phyloP scores from a whole-genome alignment of 2,888 invertebrate genomes.

The Acanthosepion esculentum region DNA sequence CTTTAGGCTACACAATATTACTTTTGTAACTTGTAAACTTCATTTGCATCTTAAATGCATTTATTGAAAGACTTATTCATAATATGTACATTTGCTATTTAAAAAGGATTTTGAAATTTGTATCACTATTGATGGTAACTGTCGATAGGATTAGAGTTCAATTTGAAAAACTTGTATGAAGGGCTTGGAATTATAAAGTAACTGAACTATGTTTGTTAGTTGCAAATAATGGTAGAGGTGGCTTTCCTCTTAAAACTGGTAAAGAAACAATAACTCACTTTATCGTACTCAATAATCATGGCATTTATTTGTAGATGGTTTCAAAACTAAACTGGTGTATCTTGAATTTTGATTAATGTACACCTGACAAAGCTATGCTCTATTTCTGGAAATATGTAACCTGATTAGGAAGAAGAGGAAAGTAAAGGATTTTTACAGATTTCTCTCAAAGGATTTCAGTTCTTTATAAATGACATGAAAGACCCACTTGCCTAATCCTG shows the following conservation, averaged over 20 bases:
- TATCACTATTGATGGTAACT: not conserved
- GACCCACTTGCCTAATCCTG: no score
- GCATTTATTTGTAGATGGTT: not conserved
- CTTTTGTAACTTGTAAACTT: not conserved
- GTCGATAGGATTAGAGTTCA: no score
- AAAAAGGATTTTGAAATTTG: not conserved
- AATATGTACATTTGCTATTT: not conserved
- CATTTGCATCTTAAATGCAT: not conserved
- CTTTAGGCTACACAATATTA: not conserved
- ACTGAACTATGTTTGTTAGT: no score
- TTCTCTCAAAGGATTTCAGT: no score
- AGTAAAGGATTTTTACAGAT: not conserved
- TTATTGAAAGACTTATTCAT: not conserved
- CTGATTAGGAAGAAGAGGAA: not conserved
- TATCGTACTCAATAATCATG: not conserved
- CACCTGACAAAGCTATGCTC: not conserved
- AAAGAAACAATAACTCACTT: no score
- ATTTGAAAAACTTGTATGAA: not conserved
- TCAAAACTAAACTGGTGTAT: not conserved
- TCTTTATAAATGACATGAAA: no score
- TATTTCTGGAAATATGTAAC: not conserved
- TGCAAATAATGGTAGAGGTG: no score
- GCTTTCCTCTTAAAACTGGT: no score
- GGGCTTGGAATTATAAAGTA: not conserved
- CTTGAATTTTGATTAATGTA: not conserved